These are phyloP conservation scores for Zaprionus taronus DNA, from an alignment of 1,140 invertebrate genomes.

Conservation along the genomic window DNA sequence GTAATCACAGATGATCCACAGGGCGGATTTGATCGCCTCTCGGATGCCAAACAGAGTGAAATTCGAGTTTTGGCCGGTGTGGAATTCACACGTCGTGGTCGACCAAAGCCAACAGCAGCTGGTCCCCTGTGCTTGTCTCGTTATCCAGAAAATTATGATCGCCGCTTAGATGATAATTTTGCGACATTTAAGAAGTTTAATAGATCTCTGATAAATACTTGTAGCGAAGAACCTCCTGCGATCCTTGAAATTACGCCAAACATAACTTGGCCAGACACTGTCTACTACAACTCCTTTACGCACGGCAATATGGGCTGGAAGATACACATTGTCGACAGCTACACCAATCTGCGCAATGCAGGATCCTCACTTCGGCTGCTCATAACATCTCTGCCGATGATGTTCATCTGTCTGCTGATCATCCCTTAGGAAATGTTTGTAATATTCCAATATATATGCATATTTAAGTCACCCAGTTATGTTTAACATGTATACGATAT, in stretches of 20 bases:
- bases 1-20: constrained; percentile 95
- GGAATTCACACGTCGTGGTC: constrained; percentile 91
- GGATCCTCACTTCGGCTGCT: constrained; percentile 1
- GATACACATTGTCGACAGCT: constrained; percentile 93
- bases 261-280: constrained; percentile 94
- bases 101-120: constrained; percentile 91
- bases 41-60: constrained; percentile 89
- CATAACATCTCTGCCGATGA: constrained; percentile 5
- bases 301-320: constrained; percentile 96
- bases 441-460: constrained; percentile 25
- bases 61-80: constrained; percentile 94
- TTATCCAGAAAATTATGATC: constrained; percentile 88
- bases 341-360: constrained; percentile 71
- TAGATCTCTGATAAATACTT: constrained; percentile 88
- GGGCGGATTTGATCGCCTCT: constrained; percentile 91
- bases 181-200: constrained; percentile 93
- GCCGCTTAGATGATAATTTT: constrained; percentile 92
- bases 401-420: constrained; percentile 2
- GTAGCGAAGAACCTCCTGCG: constrained; percentile 90
- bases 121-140: constrained; percentile 91
- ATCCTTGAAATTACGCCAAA: constrained; percentile 94
- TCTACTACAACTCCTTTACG: constrained; percentile 97
- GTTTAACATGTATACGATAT: constrained; percentile 27
- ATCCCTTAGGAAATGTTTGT: constrained; percentile 23
- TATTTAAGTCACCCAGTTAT: constrained; percentile 62